phyloP scores from a whole-genome alignment of 2,888 invertebrate species.

The Heliconius erato region DNA sequence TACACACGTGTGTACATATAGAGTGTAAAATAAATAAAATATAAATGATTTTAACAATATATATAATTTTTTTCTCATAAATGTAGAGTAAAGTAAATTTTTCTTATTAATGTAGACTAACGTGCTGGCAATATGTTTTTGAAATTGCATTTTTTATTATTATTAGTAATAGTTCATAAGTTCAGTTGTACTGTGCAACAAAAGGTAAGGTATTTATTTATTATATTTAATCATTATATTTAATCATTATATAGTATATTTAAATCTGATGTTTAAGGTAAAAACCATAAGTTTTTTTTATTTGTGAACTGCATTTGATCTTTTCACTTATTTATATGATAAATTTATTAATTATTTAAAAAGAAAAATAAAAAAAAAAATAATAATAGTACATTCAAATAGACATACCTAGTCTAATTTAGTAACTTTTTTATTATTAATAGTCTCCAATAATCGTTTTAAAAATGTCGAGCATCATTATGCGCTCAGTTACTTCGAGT shows the following conservation, averaged over 20 bases:
- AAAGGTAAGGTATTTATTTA: slow-evolving; percentile 53
- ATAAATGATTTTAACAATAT: slow-evolving; percentile 13
- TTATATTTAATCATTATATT: no score
- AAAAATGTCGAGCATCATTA: slow-evolving; percentile 25
- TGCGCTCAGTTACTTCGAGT: slow-evolving; percentile 34
- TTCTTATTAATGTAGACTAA: not conserved
- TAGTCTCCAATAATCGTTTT: not conserved
- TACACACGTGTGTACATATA: slow-evolving; percentile 47
- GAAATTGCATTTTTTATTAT: slow-evolving; percentile 19
- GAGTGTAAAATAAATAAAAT: slow-evolving; percentile 36
- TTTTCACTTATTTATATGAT: no score
- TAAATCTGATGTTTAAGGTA: no score
- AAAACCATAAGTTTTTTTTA: no score
- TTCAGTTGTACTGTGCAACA: slow-evolving; percentile 44
- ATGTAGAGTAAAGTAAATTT: not conserved
- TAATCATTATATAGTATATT: no score
- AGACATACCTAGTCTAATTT: not conserved
- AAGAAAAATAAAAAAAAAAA: not conserved
- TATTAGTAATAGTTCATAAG: slow-evolving; percentile 1
- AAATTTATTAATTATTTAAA: no score
- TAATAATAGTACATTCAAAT: not conserved
- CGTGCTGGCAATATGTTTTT: not conserved
- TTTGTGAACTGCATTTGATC: no score
- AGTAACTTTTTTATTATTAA: not conserved
- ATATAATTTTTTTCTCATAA: not conserved